Percentiles rank a stretch among this genome's conserved stretches.
Conservation (phyloP, 1,140 invertebrate species). For the Phocides pigmalion region DNA sequence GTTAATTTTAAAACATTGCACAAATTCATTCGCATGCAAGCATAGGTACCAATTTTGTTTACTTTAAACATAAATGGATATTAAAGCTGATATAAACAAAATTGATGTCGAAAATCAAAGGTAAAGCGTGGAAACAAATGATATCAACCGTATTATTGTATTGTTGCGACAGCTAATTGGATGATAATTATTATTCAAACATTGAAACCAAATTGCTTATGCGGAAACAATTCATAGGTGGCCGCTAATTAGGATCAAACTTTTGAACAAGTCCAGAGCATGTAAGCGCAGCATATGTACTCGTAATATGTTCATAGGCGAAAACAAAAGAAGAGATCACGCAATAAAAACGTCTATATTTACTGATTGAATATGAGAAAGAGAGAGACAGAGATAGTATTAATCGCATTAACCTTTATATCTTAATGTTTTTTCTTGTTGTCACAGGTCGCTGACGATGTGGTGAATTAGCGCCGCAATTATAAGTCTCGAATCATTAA, state of each 20-base stretch:
- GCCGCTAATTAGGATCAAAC: not conserved
- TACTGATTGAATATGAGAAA: not conserved
- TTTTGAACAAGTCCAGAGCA: not conserved
- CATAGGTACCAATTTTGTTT: too few relatives aligned
- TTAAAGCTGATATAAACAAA: too few relatives aligned
- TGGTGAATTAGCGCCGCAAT: constrained; percentile 44
- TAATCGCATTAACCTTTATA: constrained; percentile 29
- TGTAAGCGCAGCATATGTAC: not conserved
- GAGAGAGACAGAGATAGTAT: not conserved
- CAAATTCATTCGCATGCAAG: too few relatives aligned
- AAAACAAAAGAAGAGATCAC: not conserved
- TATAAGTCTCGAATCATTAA: constrained; percentile 49
- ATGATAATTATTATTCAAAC: not conserved
- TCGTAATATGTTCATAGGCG: not conserved
- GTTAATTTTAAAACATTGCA: too few relatives aligned
- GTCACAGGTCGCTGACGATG: constrained; percentile 50
- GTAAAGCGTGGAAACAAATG: not conserved
- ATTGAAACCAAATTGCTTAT: not conserved
- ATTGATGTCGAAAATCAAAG: not conserved
- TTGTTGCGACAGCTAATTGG: too few relatives aligned
- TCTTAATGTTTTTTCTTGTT: constrained; percentile 38
- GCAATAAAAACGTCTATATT: not conserved
- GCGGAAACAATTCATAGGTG: not conserved
- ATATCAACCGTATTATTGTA: not conserved
- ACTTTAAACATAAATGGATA: too few relatives aligned